Conservation (phyloP, 2,113 vertebrate species). For the Oncorhynchus clarkii region DNA sequence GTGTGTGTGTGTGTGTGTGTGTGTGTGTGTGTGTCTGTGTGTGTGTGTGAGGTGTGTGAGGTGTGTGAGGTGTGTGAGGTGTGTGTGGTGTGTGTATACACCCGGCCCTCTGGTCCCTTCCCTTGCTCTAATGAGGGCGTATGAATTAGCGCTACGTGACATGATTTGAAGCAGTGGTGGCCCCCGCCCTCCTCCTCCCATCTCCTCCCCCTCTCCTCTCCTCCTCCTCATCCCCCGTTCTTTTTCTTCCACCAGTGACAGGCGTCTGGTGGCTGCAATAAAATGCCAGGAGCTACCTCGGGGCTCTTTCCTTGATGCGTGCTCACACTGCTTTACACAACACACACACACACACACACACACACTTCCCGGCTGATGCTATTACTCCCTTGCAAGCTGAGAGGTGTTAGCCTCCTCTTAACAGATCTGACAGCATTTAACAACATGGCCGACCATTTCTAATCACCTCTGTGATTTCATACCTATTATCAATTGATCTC, state of each 20-base stretch:
- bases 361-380: constrained; percentile 58
- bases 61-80: constrained; percentile 52
- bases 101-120: constrained; percentile 77
- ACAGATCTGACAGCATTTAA: constrained; percentile 76
- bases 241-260: constrained; percentile 80
- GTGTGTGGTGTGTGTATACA: constrained; percentile 52
- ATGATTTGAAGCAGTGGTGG: constrained; percentile 88
- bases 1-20: constrained; percentile 54
- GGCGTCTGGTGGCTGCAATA: constrained; percentile 80
- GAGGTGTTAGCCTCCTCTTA: constrained; percentile 76
- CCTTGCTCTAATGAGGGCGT: constrained; percentile 98
- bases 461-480: constrained; percentile 69
- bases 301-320: constrained; percentile 62
- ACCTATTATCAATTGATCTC: not conserved
- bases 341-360: constrained; percentile 13
- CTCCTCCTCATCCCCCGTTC: constrained; percentile 29
- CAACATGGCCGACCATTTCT: constrained; percentile 69
- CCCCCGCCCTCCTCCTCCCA: constrained; percentile 26
- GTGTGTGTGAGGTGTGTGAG: constrained; percentile 55
- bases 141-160: constrained; percentile 99
- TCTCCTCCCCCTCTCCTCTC: not conserved
- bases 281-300: constrained; percentile 68
- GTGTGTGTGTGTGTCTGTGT: constrained; percentile 55
- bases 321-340: constrained; percentile 43
- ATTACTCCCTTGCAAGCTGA: constrained; percentile 76